Percentiles rank a stretch among this genome's conserved stretches.
phyloP scores from a whole-genome alignment of 2,113 vertebrate genomes.

The Osmerus eperlanus region DNA sequence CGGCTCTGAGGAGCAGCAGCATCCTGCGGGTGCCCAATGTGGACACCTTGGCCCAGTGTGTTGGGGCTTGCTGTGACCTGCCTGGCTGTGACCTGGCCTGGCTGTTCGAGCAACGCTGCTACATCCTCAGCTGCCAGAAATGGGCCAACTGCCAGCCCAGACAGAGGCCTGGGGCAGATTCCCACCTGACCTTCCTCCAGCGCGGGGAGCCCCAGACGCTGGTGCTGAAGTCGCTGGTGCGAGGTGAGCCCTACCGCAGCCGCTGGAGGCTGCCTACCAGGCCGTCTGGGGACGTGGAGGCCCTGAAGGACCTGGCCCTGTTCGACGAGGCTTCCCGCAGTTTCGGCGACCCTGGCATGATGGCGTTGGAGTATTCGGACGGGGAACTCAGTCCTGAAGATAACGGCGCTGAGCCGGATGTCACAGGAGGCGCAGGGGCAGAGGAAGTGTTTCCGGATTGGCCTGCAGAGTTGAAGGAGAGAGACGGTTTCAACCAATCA shows the following conservation, averaged over 20 bases:
- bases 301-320: slow-evolving; percentile 75
- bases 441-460: slow-evolving; percentile 50
- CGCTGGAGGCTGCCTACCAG: slow-evolving; percentile 57
- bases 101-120: slow-evolving; percentile 85
- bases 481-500: slow-evolving; percentile 67
- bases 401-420: slow-evolving; percentile 37
- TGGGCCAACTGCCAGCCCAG: slow-evolving; percentile 76
- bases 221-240: slow-evolving; percentile 67
- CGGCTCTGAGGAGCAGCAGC: slow-evolving; percentile 73
- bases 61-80: slow-evolving; percentile 78
- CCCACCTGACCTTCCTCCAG: slow-evolving; percentile 78
- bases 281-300: slow-evolving; percentile 63
- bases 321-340: slow-evolving; percentile 60
- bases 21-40: slow-evolving; percentile 78
- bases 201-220: slow-evolving; percentile 67
- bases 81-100: slow-evolving; percentile 82
- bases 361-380: slow-evolving; percentile 67
- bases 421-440: slow-evolving; percentile 43
- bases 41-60: slow-evolving; percentile 71
- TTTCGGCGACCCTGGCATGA: slow-evolving; percentile 53
- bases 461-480: slow-evolving; percentile 41
- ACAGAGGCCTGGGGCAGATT: slow-evolving; percentile 71
- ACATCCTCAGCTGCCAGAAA: slow-evolving; percentile 81
- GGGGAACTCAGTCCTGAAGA: slow-evolving; percentile 67
- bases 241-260: slow-evolving; percentile 65